Evolutionary conservation across 2,113 vertebrate species (phyloP), one percentile per base, ranked within the genome.

Genomic region (Pao palembangensis): DNA sequence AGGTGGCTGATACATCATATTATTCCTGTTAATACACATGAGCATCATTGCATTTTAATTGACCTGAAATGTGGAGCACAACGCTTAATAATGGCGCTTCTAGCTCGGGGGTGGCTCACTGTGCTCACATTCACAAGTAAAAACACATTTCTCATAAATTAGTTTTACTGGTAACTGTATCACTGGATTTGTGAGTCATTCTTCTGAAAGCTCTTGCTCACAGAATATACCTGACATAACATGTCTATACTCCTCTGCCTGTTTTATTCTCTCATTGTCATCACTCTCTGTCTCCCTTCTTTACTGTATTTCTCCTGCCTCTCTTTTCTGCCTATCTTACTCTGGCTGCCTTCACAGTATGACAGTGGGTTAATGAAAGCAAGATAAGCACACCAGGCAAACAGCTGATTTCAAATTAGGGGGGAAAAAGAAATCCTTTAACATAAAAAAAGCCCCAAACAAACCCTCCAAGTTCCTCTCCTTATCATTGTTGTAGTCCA

Each of bases 331-430:
- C 42, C 55, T 65, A 47, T 60, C 71, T 62, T 61, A 61, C 68
- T 64, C 73, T 64, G 66, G 75, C 75, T 73, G 77, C 81, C 85
- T 75, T 82, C 75, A 71, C 81, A 68, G 75, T 64, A 69, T 84
- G 80, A 81, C 74, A 80, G 79, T 60, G 65, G 71, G 71, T 73
- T 84, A 89, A 88, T 85, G 85, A 85, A 82, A 82, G 79, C 79
- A 80, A 89, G 88, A 92, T 90, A 90, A 89, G 85, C 69, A 63
- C 69, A 61, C 76, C 80, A 79, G 81, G 83, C 75, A 76, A 84
- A 81, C 81, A 65, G 81, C 87, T 88, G 80, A 88, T 87, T 88
- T 86, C 60, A 80, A 83, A 89, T 85, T 73, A 78, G 70, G 76
- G 73, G n/a, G n/a, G n/a, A n/a, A n/a, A 69, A 64, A 64, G 79